Conservation (phyloP, 2,113 vertebrate genomes). For the Tetraodon nigroviridis region DNA sequence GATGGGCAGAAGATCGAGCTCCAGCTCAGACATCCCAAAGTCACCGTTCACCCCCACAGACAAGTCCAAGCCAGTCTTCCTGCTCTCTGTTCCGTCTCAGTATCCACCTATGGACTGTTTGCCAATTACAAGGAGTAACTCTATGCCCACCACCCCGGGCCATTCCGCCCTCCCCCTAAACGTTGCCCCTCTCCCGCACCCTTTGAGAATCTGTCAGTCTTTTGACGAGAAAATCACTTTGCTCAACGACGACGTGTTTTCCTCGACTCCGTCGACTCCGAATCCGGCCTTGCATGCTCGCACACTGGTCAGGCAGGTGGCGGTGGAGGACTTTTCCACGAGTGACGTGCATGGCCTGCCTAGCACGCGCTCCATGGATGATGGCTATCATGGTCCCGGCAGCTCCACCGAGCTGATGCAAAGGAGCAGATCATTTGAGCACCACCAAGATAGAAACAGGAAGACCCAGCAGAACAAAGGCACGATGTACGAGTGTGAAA, state of each 20-base stretch:
- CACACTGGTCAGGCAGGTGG: slow-evolving; percentile 87
- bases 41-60: slow-evolving; percentile 97
- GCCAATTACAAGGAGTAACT: slow-evolving; percentile 97
- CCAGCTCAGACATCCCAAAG: slow-evolving; percentile 97
- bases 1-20: slow-evolving; percentile 90
- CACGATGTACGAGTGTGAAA: slow-evolving; percentile 98
- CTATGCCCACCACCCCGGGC: slow-evolving; percentile 91
- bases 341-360: slow-evolving; percentile 79
- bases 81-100: slow-evolving; percentile 89
- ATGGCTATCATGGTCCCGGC: slow-evolving; percentile 75
- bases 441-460: slow-evolving; percentile 80
- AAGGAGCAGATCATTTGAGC: slow-evolving; percentile 81
- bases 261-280: slow-evolving; percentile 83
- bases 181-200: slow-evolving; percentile 80
- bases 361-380: slow-evolving; percentile 80
- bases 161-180: slow-evolving; percentile 85
- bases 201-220: slow-evolving; percentile 89
- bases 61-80: slow-evolving; percentile 94
- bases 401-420: slow-evolving; percentile 73
- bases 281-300: slow-evolving; percentile 84
- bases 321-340: slow-evolving; percentile 88
- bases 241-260: slow-evolving; percentile 89
- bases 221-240: slow-evolving; percentile 94
- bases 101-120: slow-evolving; percentile 88
- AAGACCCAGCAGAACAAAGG: slow-evolving; percentile 88